A percentile compares a stretch with the other conserved stretches of the same genome.
phyloP scores from a whole-genome alignment of 64 coral and sea anemone species.

The Actinia equina region DNA sequence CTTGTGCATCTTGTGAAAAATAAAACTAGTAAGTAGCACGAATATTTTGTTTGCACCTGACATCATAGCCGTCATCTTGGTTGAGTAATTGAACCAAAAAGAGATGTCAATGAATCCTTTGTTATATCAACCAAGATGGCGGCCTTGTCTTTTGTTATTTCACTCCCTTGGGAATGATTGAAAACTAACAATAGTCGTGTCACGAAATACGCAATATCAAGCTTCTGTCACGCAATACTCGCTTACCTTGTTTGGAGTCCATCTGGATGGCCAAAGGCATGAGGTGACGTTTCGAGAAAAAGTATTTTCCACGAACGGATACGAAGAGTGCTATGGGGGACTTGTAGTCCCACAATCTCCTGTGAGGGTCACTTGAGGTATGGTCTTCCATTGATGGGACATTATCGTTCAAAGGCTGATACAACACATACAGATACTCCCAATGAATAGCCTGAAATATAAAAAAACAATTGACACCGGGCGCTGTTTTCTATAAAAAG shows the following conservation, averaged over 20 bases:
- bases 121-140: no score
- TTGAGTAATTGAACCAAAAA: no score
- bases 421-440: conserved; percentile 42
- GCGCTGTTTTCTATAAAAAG: no score
- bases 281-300: neutral
- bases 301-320: neutral
- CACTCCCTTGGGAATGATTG: no score
- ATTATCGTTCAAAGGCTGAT: conserved; percentile 36
- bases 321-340: conserved; percentile 70
- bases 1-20: conserved; percentile 19
- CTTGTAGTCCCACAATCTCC: conserved; percentile 38
- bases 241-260: conserved; percentile 29
- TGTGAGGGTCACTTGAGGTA: conserved; percentile 8
- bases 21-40: no score
- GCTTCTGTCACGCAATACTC: neutral
- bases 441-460: conserved; percentile 36
- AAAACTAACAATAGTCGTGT: no score
- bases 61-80: no score
- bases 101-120: no score
- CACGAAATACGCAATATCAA: neutral
- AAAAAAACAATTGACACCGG: no score
- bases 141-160: no score
- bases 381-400: conserved; percentile 16
- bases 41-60: no score
- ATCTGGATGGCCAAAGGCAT: conserved; percentile 53